Percentiles rank a stretch among this genome's conserved stretches.
Evolutionary conservation across 2,113 vertebrate species (phyloP).

Genomic region (Apaloderma vittatum): DNA sequence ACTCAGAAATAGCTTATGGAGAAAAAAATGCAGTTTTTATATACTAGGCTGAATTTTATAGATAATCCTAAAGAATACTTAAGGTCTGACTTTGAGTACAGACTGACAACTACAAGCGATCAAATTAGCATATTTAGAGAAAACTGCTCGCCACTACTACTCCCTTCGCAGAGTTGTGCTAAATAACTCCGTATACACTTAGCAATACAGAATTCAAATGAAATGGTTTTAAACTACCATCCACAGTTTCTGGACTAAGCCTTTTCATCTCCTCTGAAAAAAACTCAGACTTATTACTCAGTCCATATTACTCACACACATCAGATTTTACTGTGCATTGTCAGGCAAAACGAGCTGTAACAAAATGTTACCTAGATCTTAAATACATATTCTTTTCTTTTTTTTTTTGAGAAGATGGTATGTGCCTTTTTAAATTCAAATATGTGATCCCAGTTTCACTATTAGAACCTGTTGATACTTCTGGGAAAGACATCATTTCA

Average conservation of each 20-base stretch:
- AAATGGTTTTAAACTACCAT: neutral
- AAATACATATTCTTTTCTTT: fast-evolving
- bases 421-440: neutral
- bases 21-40: fast-evolving
- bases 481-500: neutral
- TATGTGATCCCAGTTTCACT: neutral
- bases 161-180: neutral
- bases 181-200: neutral
- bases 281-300: neutral
- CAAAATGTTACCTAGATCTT: neutral
- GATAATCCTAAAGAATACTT: neutral
- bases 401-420: neutral
- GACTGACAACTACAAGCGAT: neutral
- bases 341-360: neutral
- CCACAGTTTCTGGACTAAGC: neutral
- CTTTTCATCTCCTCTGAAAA: neutral
- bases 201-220: fast-evolving
- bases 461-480: neutral
- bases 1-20: neutral
- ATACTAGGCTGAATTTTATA: neutral
- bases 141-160: neutral
- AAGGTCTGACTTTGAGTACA: neutral
- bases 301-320: neutral
- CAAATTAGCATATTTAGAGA: neutral
- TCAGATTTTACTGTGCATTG: neutral